Base-by-base conservation (phyloP, 2,113 vertebrate genomes). In the Limnothrissa miodon region DNA sequence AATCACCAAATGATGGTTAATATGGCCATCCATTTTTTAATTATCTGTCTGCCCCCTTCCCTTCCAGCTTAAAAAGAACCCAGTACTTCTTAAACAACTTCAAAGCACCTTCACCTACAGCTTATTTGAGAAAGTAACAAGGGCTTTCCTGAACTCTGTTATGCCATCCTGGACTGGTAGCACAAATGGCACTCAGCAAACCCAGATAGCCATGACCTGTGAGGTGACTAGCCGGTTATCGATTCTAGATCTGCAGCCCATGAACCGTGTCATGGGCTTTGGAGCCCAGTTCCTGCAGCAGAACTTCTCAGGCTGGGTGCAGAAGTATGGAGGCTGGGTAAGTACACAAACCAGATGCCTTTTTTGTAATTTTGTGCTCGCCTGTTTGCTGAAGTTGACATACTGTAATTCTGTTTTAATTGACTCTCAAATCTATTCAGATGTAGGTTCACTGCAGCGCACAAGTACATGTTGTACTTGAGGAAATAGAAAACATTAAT, bases 321-420 rank as follows among this genome's bases (percentile, higher is more conserved):
- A 87, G 42, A 44, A 87, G 51, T 84, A 87, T 0, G 88, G 90
- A 56, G 90, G 88, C 29, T 90, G 89, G 89, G 89, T 90, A 80
- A 90, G 85, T 8, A 13, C 29, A 62, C n/a, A 62, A n/a, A 5
- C 56, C 56, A 59, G 59, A 62, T 8, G 6, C 29, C 66, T 36
- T 56, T n/a, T 19, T 56, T 56, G n/a, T n/a, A n/a, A n/a, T n/a
- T n/a, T n/a, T n/a, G n/a, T n/a, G n/a, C n/a, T n/a, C n/a, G n/a
- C n/a, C n/a, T n/a, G n/a, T n/a, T n/a, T n/a, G n/a, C n/a, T n/a
- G n/a, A n/a, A n/a, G n/a, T n/a, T n/a, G n/a, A n/a, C n/a, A n/a
- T n/a, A n/a, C n/a, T n/a, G n/a, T n/a, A n/a, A n/a, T n/a, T n/a
- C n/a, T n/a, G n/a, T n/a, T 21, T 48, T 48, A 17, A 48, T 17